Conservation (phyloP, 2,888 invertebrate species). For the Deilephila elpenor region DNA sequence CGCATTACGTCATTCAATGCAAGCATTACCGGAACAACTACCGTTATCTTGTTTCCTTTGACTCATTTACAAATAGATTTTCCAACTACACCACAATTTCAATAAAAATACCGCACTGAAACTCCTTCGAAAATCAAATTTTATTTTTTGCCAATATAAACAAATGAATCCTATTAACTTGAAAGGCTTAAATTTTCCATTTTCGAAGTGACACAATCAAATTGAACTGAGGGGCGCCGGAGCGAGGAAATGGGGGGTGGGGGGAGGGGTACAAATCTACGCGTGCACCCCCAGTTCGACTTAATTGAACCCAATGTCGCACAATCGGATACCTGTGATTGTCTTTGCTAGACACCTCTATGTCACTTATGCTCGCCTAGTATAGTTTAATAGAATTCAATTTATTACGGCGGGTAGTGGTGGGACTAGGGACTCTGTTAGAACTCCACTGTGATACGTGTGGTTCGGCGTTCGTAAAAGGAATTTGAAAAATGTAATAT, state of each 20-base stretch:
- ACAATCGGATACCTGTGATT: constrained; percentile 22
- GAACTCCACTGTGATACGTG: not conserved
- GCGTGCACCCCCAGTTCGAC: constrained; percentile 4
- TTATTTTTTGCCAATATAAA: constrained; percentile 37
- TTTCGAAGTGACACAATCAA: constrained; percentile 34
- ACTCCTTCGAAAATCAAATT: not conserved
- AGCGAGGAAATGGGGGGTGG: not conserved
- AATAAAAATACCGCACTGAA: not conserved
- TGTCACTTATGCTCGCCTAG: not conserved
- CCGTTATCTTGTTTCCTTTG: too few species aligned
- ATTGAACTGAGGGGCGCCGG: not conserved
- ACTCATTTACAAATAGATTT: too few species aligned
- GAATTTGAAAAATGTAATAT: too few species aligned
- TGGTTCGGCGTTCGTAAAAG: not conserved
- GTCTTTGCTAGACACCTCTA: not conserved
- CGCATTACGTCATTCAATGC: too few species aligned
- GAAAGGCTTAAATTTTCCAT: constrained; percentile 45
- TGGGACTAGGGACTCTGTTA: not conserved
- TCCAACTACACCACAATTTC: not conserved
- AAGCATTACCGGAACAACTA: too few species aligned
- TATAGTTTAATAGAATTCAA: not conserved
- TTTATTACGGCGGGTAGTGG: not conserved
- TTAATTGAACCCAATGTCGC: constrained; percentile 11
- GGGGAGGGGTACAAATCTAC: not conserved
- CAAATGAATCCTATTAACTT: constrained; percentile 32